Conservation (phyloP, 2,888 invertebrate species). For the Cosmopolites sordidus region DNA sequence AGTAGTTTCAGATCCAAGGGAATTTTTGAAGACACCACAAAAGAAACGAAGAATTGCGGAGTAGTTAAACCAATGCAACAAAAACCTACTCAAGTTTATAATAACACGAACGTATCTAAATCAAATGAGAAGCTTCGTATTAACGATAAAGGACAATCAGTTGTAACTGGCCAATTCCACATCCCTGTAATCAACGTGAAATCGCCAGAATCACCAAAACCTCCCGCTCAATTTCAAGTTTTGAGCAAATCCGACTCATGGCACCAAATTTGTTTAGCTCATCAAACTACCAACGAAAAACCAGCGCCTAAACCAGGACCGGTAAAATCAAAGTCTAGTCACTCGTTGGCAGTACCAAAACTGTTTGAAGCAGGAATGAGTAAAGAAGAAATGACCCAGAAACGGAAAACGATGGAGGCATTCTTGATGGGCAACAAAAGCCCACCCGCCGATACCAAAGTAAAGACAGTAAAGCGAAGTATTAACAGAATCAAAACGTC, state of each 20-base stretch:
- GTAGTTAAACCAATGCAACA: constrained; percentile 36
- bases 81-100: constrained; percentile 26
- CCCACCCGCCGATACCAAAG: constrained; percentile 36
- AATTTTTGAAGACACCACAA: constrained; percentile 17
- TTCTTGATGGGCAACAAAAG: constrained; percentile 57
- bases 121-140: constrained; percentile 40
- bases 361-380: constrained; percentile 74
- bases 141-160: constrained; percentile 45
- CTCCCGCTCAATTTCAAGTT: constrained; percentile 40
- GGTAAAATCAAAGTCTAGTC: constrained; percentile 67
- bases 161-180: constrained; percentile 48
- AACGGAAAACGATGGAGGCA: constrained; percentile 69
- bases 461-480: constrained; percentile 35
- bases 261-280: constrained; percentile 60
- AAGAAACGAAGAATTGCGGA: constrained; percentile 31
- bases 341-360: constrained; percentile 67
- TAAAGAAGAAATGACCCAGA: constrained; percentile 63
- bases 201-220: constrained; percentile 30
- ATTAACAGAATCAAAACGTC: constrained; percentile 52
- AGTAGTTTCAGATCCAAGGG: constrained; percentile 26
- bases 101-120: constrained; percentile 20
- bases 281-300: constrained; percentile 32
- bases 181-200: constrained; percentile 43
- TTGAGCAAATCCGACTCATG: constrained; percentile 74
- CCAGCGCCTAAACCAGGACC: constrained; percentile 34